A percentile compares a stretch with the other conserved stretches of the same genome.
Conservation (phyloP, 2,113 vertebrate genomes). For the Phyllostomus discolor region DNA sequence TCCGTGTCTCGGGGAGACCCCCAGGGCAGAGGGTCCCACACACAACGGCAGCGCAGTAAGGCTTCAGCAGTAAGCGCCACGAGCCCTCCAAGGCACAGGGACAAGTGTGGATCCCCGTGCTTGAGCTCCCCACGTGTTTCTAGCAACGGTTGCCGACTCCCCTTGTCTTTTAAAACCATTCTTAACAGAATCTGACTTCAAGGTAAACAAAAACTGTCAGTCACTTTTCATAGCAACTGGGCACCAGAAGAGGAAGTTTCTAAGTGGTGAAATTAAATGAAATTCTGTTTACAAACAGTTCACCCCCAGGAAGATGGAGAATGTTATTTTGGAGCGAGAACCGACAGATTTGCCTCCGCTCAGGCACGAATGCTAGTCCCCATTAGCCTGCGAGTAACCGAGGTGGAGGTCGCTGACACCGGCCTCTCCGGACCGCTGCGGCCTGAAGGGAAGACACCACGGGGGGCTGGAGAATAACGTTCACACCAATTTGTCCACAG, state of each 20-base stretch:
- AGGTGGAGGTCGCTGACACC: neutral
- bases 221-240: conserved; percentile 51
- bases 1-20: neutral
- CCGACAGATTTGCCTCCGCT: conserved; percentile 17
- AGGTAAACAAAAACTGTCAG: neutral
- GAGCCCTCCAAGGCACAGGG: neutral
- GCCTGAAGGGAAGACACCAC: neutral
- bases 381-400: conserved; percentile 14
- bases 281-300: conserved; percentile 40
- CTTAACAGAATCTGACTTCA: neutral
- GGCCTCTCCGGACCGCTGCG: neutral
- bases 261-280: conserved; percentile 50
- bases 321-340: conserved; percentile 34
- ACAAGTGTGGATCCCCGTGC: neutral
- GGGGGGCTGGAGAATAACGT: neutral
- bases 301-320: neutral
- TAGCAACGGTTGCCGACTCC: neutral
- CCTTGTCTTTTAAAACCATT: neutral
- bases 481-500: neutral
- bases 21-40: no score
- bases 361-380: neutral
- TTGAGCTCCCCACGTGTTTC: neutral
- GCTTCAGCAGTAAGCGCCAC: neutral
- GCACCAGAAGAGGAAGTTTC: neutral
- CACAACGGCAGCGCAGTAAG: neutral